Base-by-base conservation (phyloP, 2,113 vertebrate species). In the Neotoma lepida region DNA sequence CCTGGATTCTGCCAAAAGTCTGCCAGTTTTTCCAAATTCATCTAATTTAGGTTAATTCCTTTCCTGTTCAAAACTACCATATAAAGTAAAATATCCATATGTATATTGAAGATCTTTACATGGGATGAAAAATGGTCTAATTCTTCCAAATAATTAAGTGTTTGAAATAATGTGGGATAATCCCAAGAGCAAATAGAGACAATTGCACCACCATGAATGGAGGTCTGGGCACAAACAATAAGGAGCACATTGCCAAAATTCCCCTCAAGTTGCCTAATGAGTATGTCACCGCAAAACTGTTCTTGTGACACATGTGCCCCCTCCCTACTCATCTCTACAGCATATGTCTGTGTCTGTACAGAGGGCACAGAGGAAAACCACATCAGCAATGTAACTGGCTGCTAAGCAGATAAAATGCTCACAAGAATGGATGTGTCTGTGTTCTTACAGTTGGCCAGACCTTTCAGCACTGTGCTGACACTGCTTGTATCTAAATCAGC, bases 11-110 rank as follows among this genome's bases (percentile, higher is more conserved):
- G 66, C n/a, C 77, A 95, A 93, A 94, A 82, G n/a, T 85, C 86
- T 92, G 61, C 66, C 46, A 84, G 41, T 10, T 90, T 95, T 86
- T 70, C 94, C 88, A 94, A 94, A 94, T 96, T 92, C 41, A 82
- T 88, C 92, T 74, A 66, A 92, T 68, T 93, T 86, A 39, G 74
- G n/a, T 81, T 71, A 71, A 78, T 86, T 95, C 28, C 90, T 93
- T 85, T 76, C 26, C 71, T 77, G 24, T 76, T 63, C 39, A 44
- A 88, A 90, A 90, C 44, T 51, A 88, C 30, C 77, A 86, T 58
- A 89, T 71, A 76, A 89, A 94, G 88, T 63, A 81, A 93, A 94
- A 94, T 54, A 91, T 61, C 63, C 51, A 81, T 28, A 77, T 68
- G 9, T 18, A 89, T 85, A 91, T 54, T 58, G 26, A n/a, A 92